phyloP scores from a whole-genome alignment of 1,140 invertebrate genomes.

The Drosophila hydei region DNA sequence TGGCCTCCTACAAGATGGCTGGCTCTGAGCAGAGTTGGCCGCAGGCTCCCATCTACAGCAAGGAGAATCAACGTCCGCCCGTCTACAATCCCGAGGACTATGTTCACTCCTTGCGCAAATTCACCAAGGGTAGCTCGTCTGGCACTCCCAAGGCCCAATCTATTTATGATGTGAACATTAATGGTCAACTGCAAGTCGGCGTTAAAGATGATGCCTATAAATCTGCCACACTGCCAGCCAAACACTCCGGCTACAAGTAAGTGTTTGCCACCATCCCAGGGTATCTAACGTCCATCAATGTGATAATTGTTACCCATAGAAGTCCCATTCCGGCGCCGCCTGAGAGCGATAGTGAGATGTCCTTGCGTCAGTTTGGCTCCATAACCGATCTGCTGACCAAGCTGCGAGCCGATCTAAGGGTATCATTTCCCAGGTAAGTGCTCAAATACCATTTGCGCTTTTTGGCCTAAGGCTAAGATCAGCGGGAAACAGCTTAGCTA shows the following conservation, averaged over 20 bases:
- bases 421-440: constrained; percentile 95
- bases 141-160: constrained; percentile 64
- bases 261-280: background rate
- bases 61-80: constrained; percentile 92
- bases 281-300: background rate
- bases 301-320: constrained; percentile 40
- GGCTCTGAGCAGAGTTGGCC: constrained; percentile 82
- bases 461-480: background rate
- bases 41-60: constrained; percentile 69
- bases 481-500: background rate
- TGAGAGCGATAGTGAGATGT: constrained; percentile 90
- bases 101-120: constrained; percentile 90
- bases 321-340: constrained; percentile 85
- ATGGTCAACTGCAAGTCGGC: constrained; percentile 11
- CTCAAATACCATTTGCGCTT: no score
- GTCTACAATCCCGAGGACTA: constrained; percentile 95
- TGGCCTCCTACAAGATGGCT: constrained; percentile 80
- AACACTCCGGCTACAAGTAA: constrained; percentile 82
- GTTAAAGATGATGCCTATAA: constrained; percentile 57
- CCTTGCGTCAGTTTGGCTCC: constrained; percentile 92
- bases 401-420: constrained; percentile 91
- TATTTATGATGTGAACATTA: constrained; percentile 75
- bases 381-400: constrained; percentile 95
- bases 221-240: constrained; percentile 74
- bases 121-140: constrained; percentile 85